Evolutionary conservation across 2,113 vertebrate genomes (phyloP).

Genomic region (Petaurus breviceps): DNA sequence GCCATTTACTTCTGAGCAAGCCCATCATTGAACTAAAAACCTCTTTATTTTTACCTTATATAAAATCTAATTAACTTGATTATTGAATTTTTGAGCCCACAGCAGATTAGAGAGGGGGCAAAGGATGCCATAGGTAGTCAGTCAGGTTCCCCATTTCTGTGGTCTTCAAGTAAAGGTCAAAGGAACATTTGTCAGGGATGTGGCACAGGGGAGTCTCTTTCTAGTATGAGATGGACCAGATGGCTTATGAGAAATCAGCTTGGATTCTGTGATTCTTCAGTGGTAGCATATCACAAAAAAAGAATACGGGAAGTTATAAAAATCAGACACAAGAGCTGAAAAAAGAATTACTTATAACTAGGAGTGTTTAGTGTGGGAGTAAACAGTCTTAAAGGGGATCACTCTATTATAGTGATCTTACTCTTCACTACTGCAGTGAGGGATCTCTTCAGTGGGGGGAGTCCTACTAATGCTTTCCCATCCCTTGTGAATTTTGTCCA

Average conservation of each 20-base stretch:
- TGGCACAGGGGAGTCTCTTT: too few species aligned
- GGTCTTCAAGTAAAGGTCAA: neutral
- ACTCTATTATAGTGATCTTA: too few species aligned
- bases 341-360: neutral
- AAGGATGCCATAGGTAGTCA: neutral
- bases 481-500: too few species aligned
- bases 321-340: neutral
- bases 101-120: neutral
- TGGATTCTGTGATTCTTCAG: too few species aligned
- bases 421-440: too few species aligned
- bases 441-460: too few species aligned
- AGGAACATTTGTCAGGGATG: neutral
- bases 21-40: neutral
- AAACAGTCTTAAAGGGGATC: neutral
- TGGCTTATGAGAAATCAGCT: too few species aligned
- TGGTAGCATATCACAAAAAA: neutral
- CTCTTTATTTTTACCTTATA: neutral
- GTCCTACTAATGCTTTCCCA: too few species aligned
- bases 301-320: neutral
- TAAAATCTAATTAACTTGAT: neutral
- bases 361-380: neutral
- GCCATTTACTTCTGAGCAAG: neutral
- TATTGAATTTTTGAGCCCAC: neutral
- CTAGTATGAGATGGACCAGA: neutral
- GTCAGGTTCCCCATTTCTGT: neutral